phyloP scores from a whole-genome alignment of 2,888 invertebrate genomes.

The Diplolepis rosae region DNA sequence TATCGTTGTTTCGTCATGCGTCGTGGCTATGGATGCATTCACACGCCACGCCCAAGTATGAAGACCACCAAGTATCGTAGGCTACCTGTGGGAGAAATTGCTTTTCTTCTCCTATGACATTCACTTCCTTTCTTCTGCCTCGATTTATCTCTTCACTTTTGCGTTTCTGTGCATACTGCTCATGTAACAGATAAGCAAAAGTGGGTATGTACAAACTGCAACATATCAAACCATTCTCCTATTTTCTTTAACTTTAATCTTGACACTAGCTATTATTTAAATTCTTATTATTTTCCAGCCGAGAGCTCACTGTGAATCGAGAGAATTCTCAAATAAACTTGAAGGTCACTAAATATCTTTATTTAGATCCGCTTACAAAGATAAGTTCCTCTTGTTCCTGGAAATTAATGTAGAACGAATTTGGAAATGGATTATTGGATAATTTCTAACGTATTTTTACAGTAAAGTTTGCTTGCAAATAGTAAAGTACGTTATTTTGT shows the following conservation, averaged over 20 bases:
- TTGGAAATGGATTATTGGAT: too few relatives aligned
- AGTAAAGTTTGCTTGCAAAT: too few relatives aligned
- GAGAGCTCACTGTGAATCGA: too few relatives aligned
- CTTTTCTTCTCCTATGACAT: conserved; percentile 32
- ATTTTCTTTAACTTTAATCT: conserved; percentile 6
- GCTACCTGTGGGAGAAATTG: conserved; percentile 47
- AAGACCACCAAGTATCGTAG: conserved; percentile 47
- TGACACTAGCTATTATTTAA: not conserved
- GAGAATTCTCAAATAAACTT: too few relatives aligned
- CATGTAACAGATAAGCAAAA: conserved; percentile 15
- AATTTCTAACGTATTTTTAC: too few relatives aligned
- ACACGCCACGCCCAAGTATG: conserved; percentile 50
- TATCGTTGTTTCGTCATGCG: conserved; percentile 49
- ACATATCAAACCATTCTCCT: not conserved
- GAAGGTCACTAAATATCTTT: too few relatives aligned
- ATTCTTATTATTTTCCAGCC: too few relatives aligned
- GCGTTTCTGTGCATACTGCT: not conserved
- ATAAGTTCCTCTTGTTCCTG: too few relatives aligned
- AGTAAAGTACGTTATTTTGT: too few relatives aligned
- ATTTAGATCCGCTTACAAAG: too few relatives aligned
- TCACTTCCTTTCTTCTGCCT: conserved; percentile 39
- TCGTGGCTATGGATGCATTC: conserved; percentile 47
- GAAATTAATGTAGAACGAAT: too few relatives aligned
- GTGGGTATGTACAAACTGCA: conserved; percentile 1
- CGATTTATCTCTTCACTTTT: conserved; percentile 24